Conservation (phyloP, 2,113 vertebrate species). For the Maccullochella peelii region DNA sequence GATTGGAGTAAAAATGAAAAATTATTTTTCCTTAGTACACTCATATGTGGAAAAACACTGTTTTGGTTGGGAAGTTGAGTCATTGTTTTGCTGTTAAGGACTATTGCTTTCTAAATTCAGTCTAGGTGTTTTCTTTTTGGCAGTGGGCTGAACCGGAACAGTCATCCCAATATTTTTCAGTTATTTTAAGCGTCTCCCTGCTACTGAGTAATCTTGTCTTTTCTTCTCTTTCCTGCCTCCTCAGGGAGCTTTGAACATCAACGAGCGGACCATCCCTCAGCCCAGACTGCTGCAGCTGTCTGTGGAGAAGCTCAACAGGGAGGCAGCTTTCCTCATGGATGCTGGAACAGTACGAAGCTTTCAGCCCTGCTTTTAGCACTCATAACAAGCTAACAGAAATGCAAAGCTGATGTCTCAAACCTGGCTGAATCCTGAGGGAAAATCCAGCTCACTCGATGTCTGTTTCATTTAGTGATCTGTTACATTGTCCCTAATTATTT, state of each 20-base stretch:
- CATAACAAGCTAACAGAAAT: background rate
- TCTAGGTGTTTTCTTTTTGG: background rate
- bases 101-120: background rate
- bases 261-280: conserved; percentile 92
- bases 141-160: background rate
- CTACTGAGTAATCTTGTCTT: background rate
- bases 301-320: conserved; percentile 93
- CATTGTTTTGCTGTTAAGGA: background rate
- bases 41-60: background rate
- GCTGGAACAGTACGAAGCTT: conserved; percentile 88
- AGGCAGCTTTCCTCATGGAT: conserved; percentile 96
- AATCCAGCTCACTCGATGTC: background rate
- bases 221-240: background rate
- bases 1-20: background rate
- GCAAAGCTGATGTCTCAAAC: background rate
- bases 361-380: background rate
- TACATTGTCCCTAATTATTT: background rate
- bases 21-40: too few species aligned
- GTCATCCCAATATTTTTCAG: background rate
- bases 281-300: conserved; percentile 93
- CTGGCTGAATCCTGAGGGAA: background rate
- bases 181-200: background rate
- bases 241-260: conserved; percentile 93
- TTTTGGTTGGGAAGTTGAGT: background rate
- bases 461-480: background rate